Base-by-base conservation (phyloP, 92 coral and sea anemone species). In the Blastomussa wellsi region DNA sequence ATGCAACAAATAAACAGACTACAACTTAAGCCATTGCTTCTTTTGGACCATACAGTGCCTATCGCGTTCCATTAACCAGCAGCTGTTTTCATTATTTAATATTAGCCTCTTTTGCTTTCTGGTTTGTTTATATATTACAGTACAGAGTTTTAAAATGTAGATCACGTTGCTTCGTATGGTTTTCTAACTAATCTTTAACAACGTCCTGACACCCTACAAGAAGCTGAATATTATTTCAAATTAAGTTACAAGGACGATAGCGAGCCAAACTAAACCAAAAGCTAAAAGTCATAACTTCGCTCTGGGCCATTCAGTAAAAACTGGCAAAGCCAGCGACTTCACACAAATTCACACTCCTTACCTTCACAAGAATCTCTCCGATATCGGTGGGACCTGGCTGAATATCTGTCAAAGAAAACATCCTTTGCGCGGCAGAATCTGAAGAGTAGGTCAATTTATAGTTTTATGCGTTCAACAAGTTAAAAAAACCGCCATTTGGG, bases 341-440 rank as follows among this genome's bases (percentile, higher is more conserved):
- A 35, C 47, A n/a, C 32, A 26, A 13, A 4, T 7, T 20, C n/a
- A 49, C 26, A 33, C 35, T 37, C 47, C 91, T 78, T 86, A 94
- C 99, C 94, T 95, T 94, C 47, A 94, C 99, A 79, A 96, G 96
- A 49, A 96, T 90, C 87, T 94, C 95, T 29, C 99, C 99, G 83
- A 96, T 92, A 73, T 96, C 99, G 7, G 89, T 91, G 49, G 98
- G 83, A 79, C 67, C 93, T 9, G 89, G 90, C 79, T 90, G 90
- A 16, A 88, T 64, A 80, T 96, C 93, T 32, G 98, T 96, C 84
- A 96, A 74, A 75, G 98, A 93, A 88, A 95, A 96, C 99, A 96
- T 96, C 59, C n/a, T 48, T 0, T 19, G 37, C 20, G 13, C 11
- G 28, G 32, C 26, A n/a, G 19, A 10, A 9, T 66, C 7, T n/a